A percentile compares a stretch with the other conserved stretches of the same genome.
Conservation (phyloP, 2,888 invertebrate species). For the Galerucella calmariensis region DNA sequence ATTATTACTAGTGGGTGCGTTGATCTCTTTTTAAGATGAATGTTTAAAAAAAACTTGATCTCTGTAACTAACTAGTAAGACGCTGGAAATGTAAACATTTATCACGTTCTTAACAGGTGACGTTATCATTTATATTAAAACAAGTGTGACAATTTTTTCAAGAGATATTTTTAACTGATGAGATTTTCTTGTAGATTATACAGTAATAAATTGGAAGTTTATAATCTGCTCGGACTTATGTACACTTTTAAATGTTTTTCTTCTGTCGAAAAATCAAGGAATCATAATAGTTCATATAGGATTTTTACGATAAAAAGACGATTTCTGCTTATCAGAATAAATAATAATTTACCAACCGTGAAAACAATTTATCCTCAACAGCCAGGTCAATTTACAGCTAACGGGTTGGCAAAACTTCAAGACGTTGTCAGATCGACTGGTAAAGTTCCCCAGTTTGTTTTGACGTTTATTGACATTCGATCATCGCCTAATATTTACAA, state of each 20-base stretch:
- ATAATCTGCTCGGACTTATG: constrained; percentile 5
- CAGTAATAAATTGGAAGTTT: constrained; percentile 13
- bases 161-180: constrained; percentile 16
- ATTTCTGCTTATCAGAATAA: too few species aligned
- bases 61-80: constrained; percentile 25
- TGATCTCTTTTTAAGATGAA: constrained; percentile 25
- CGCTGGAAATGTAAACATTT: constrained; percentile 11
- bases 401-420: too few species aligned
- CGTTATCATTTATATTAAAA: constrained; percentile 31
- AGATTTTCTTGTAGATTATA: not conserved
- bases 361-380: too few species aligned
- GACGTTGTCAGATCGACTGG: too few species aligned
- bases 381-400: too few species aligned
- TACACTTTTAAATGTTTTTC: not conserved
- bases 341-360: too few species aligned
- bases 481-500: too few species aligned
- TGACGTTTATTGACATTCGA: too few species aligned
- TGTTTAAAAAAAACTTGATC: constrained; percentile 13
- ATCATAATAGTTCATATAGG: too few species aligned
- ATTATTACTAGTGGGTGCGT: constrained; percentile 30
- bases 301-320: too few species aligned
- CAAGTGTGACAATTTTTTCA: constrained; percentile 18
- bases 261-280: not conserved
- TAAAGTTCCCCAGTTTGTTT: too few species aligned
- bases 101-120: constrained; percentile 32